A percentile compares a stretch with the other conserved stretches of the same genome.
These are phyloP conservation scores for Apis dorsata DNA, from an alignment of 1,140 invertebrate genomes.

Conservation along the genomic window DNA sequence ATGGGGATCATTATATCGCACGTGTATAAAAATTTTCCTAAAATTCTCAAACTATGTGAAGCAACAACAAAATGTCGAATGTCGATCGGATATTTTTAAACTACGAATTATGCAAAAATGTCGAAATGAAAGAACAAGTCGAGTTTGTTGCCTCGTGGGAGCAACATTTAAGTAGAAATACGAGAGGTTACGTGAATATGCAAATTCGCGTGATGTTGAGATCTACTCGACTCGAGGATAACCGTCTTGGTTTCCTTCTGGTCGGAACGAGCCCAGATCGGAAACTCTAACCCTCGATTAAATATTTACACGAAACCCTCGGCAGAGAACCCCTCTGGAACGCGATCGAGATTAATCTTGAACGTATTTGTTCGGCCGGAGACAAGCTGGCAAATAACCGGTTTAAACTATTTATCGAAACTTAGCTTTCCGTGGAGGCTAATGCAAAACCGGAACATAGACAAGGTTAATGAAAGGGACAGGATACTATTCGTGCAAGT, in stretches of 20 bases:
- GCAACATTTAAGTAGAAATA: not conserved
- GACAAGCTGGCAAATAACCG: slow-evolving; percentile 23
- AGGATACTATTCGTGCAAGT: not conserved
- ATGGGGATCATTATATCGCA: too few species aligned
- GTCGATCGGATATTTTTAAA: not conserved
- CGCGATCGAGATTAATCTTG: slow-evolving; percentile 47
- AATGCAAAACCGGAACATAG: slow-evolving; percentile 1
- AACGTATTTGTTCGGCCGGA: not conserved
- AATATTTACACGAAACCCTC: slow-evolving; percentile 55
- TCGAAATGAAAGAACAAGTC: slow-evolving; percentile 19
- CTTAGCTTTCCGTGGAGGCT: not conserved
- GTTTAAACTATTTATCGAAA: slow-evolving; percentile 31
- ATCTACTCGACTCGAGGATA: slow-evolving; percentile 1
- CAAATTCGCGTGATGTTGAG: slow-evolving; percentile 50
- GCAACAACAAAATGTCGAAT: not conserved
- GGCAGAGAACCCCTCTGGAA: slow-evolving; percentile 24
- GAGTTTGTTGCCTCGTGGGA: not conserved
- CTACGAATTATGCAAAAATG: not conserved
- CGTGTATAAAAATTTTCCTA: too few species aligned
- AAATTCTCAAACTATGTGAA: not conserved
- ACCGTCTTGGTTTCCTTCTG: slow-evolving; percentile 33
- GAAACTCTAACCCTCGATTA: slow-evolving; percentile 44
- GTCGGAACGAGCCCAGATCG: not conserved
- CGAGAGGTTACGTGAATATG: slow-evolving; percentile 60
- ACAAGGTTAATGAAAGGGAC: not conserved